Conservation (phyloP, 2,888 invertebrate species). For the Chloromyia formosa region DNA sequence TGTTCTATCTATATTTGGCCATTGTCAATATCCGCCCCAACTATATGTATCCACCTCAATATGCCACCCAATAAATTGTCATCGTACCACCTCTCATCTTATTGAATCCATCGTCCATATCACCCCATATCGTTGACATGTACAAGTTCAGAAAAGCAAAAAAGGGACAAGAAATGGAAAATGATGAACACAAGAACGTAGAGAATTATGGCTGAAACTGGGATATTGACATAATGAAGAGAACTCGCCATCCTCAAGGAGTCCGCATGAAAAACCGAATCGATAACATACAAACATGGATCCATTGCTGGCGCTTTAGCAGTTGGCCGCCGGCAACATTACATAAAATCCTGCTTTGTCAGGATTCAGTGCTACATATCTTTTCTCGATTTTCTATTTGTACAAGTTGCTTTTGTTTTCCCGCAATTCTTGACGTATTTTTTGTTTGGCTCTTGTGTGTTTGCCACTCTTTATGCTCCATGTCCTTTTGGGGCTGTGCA, state of each 20-base stretch:
- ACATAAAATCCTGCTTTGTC: constrained; percentile 17
- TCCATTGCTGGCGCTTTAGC: background rate
- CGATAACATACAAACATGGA: background rate
- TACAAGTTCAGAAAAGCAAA: constrained; percentile 8
- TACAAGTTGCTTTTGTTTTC: background rate
- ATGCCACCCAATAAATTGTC: constrained; percentile 10
- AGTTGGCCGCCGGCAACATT: background rate
- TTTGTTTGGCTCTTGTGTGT: background rate
- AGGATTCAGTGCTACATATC: constrained; percentile 8
- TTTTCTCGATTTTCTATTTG: constrained; percentile 29
- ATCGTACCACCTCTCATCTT: background rate
- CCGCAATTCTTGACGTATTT: background rate
- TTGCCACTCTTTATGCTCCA: background rate
- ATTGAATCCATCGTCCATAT: constrained; percentile 1
- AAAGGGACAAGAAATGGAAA: background rate
- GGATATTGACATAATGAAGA: constrained; percentile 6
- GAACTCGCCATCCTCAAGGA: background rate
- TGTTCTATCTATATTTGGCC: too few species aligned
- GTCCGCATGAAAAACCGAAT: background rate
- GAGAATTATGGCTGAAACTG: background rate
- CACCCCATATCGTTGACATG: constrained; percentile 1
- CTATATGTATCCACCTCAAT: constrained; percentile 1
- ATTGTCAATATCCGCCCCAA: background rate
- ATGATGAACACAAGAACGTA: background rate
- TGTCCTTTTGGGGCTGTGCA: too few species aligned